phyloP scores from a whole-genome alignment of 2,113 vertebrate genomes.

The Pollimyrus isidori region DNA sequence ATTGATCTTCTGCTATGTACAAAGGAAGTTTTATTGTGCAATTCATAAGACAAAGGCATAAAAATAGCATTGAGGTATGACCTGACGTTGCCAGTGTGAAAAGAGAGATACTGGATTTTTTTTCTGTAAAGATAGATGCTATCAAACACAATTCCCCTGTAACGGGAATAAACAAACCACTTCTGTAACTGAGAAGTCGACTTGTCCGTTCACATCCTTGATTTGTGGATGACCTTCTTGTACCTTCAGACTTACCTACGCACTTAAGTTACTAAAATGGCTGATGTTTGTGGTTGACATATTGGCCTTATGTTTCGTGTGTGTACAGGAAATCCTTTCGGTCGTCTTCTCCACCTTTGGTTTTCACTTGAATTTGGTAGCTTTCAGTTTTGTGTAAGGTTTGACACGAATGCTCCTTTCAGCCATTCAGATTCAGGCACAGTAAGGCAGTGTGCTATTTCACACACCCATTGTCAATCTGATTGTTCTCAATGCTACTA shows the following conservation, averaged over 20 bases:
- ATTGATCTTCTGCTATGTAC: background rate
- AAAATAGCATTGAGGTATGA: slow-evolving; percentile 6
- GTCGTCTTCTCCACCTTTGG: background rate
- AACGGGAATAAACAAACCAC: background rate
- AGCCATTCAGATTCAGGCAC: background rate
- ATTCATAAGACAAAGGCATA: background rate
- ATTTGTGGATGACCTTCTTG: background rate
- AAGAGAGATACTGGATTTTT: background rate
- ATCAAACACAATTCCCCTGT: background rate
- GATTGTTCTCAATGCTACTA: background rate
- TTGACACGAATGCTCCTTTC: background rate
- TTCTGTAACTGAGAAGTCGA: background rate
- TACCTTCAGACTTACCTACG: background rate
- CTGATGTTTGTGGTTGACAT: background rate
- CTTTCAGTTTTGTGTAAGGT: background rate
- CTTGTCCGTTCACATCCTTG: background rate
- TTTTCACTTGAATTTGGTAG: background rate
- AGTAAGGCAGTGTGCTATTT: background rate
- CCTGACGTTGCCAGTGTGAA: background rate
- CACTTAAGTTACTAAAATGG: background rate
- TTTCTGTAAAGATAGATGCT: background rate
- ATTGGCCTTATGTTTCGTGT: background rate
- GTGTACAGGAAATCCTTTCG: background rate
- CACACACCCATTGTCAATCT: background rate
- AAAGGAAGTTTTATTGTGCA: background rate